Evolutionary conservation across 2,888 invertebrate species (phyloP).

Genomic region (Amblyjoppa proteus): DNA sequence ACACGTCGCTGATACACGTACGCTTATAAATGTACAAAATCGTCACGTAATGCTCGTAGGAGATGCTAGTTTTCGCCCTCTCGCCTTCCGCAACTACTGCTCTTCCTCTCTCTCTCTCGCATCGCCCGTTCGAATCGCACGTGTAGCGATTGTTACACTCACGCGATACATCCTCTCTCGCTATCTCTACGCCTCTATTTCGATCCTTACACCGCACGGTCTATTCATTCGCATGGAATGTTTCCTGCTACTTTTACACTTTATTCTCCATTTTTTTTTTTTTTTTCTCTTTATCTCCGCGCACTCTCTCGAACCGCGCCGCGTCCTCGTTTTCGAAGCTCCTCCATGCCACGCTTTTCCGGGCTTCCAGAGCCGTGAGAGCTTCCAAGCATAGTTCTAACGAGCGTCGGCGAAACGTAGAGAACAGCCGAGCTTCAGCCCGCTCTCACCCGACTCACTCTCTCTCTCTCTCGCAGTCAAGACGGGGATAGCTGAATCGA

Average conservation of each 20-base stretch:
- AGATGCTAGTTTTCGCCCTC: neutral
- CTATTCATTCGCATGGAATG: slow-evolving; percentile 30
- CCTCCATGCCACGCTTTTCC: neutral
- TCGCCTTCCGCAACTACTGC: slow-evolving; percentile 10
- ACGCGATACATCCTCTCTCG: slow-evolving; percentile 10
- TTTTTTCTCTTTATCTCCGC: slow-evolving; percentile 10
- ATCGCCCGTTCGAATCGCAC: slow-evolving; percentile 19
- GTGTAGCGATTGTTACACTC: slow-evolving; percentile 42
- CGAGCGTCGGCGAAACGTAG: neutral
- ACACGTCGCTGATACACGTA: too few species aligned
- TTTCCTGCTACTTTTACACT: slow-evolving; percentile 18
- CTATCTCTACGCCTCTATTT: slow-evolving; percentile 45
- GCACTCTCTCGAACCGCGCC: neutral
- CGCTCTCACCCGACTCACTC: neutral
- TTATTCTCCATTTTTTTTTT: neutral
- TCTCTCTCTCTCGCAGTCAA: neutral
- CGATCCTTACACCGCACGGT: slow-evolving; percentile 25
- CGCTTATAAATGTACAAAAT: slow-evolving; percentile 11
- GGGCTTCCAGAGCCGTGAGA: neutral
- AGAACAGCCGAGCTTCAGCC: slow-evolving; percentile 22
- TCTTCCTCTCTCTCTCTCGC: slow-evolving; percentile 38
- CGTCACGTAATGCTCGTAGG: neutral
- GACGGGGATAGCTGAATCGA: slow-evolving; percentile 14
- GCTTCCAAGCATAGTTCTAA: slow-evolving; percentile 7
- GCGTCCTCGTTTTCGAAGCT: slow-evolving; percentile 24